Conservation (phyloP, 1,140 invertebrate species). For the Scaptomyza pallida region DNA sequence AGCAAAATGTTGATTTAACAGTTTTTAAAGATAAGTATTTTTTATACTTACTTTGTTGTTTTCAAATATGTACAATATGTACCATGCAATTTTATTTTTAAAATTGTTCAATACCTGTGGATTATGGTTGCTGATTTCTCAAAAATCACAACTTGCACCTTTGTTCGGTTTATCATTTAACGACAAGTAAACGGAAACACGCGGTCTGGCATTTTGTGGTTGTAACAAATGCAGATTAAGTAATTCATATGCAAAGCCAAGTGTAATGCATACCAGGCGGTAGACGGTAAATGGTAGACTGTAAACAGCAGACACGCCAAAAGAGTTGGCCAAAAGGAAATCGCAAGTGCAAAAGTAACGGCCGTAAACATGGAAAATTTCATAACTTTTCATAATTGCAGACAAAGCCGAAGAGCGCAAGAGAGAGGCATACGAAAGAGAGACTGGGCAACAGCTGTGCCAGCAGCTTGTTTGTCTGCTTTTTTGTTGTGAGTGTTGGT, state of each 20-base stretch:
- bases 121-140: neutral
- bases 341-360: slow-evolving; percentile 52
- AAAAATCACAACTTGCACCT: slow-evolving; percentile 26
- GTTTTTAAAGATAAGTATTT: too few species aligned
- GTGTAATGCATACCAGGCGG: slow-evolving; percentile 25
- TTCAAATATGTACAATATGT: too few species aligned
- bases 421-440: slow-evolving; percentile 5
- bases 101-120: neutral
- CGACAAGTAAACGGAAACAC: slow-evolving; percentile 20
- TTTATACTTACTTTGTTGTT: too few species aligned
- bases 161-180: slow-evolving; percentile 1
- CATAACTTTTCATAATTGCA: slow-evolving; percentile 68
- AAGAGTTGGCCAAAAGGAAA: slow-evolving; percentile 49
- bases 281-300: neutral
- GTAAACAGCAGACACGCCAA: slow-evolving; percentile 26
- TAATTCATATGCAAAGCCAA: slow-evolving; percentile 73
- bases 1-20: too few species aligned
- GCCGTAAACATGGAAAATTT: slow-evolving; percentile 51
- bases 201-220: neutral
- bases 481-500: slow-evolving; percentile 23
- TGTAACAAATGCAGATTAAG: slow-evolving; percentile 39
- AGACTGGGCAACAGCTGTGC: slow-evolving; percentile 35
- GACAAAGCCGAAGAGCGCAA: neutral
- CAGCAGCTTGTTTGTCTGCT: slow-evolving; percentile 48
- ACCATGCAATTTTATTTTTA: too few species aligned